These are phyloP conservation scores for Heteromyza rotundicornis DNA, from an alignment of 2,888 invertebrate genomes.

Conservation along the genomic window DNA sequence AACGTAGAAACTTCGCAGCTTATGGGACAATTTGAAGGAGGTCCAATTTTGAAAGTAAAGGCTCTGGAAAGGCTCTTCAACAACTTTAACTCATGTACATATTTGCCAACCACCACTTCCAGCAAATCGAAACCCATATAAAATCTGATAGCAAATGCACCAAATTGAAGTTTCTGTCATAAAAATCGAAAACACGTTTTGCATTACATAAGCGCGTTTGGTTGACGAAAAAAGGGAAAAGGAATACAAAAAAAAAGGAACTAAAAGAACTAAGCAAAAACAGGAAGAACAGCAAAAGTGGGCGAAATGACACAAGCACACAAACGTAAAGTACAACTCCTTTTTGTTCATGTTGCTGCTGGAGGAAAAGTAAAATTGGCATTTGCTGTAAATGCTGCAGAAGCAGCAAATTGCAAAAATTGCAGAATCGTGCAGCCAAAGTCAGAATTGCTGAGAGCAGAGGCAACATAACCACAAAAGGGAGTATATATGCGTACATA, in stretches of 20 bases:
- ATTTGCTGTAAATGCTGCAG: background rate
- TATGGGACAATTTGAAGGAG: no score
- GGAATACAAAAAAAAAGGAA: no score
- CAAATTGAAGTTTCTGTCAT: slow-evolving; percentile 41
- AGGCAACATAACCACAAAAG: background rate
- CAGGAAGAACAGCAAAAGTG: slow-evolving; percentile 56
- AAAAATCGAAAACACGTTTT: slow-evolving; percentile 48
- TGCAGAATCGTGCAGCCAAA: slow-evolving; percentile 7
- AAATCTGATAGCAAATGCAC: no score
- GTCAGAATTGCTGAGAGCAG: slow-evolving; percentile 6
- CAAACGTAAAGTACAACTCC: slow-evolving; percentile 10
- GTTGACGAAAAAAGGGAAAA: no score
- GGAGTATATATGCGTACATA: background rate
- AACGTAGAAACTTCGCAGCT: no score
- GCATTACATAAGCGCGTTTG: slow-evolving; percentile 44
- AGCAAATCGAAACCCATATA: no score
- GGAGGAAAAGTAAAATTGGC: background rate
- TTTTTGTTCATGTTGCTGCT: background rate
- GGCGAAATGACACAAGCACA: slow-evolving; percentile 51
- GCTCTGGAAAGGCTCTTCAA: no score
- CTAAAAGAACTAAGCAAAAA: slow-evolving; percentile 51
- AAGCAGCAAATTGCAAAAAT: slow-evolving; percentile 15
- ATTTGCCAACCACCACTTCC: no score
- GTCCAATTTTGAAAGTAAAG: no score
- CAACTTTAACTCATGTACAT: no score